Evolutionary conservation across 2,888 invertebrate genomes (phyloP), one percentile per base, ranked within the genome.

Genomic region (Hirtodrosophila cameraria): DNA sequence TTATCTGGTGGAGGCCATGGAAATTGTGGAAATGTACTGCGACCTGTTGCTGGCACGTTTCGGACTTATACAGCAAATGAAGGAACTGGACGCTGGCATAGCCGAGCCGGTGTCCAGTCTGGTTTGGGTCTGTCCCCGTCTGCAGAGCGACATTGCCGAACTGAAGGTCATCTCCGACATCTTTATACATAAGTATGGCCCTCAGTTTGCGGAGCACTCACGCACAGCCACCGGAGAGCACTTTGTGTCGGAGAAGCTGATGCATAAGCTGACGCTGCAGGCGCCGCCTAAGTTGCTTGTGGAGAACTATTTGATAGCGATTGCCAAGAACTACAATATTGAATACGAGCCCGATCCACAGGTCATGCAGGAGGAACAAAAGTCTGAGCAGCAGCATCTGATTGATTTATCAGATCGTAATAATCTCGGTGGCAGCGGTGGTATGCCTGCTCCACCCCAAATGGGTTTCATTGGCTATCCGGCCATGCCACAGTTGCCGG

Each of bases 1-100:
- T 91, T 99, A 99, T 90, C 93, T 99, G 91, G 99, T 99, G 2
- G 99, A 99, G 92, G 99, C 99, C 1, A 97, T 99, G 96, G 99
- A 99, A 92, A 94, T 99, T 59, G 94, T 99, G 0, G 99, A 99
- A 92, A 99, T 99, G 98, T 99, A 98, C 89, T 99, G 99, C 91
- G 99, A 99, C 92, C 92, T 99, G 46, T 91, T 99, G 36, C 91
- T 99, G 49, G 99, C 99, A 0, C 93, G 99, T 85, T 99, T 99
- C 92, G 99, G 99, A 0, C 92, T 99, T 7, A 94, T 99, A 49
- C 97, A 97, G 33, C 98, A 98, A 91, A 97, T 98, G 96, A 98
- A 98, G 93, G 97, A 94, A 89, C 92, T 99, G 8, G 99, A 99
- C 88, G 97, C 97, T 73, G 99, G 99, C 0, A 93, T 99, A 9